phyloP scores from a whole-genome alignment of 2,113 vertebrate genomes.

The Odocoileus virginianus region DNA sequence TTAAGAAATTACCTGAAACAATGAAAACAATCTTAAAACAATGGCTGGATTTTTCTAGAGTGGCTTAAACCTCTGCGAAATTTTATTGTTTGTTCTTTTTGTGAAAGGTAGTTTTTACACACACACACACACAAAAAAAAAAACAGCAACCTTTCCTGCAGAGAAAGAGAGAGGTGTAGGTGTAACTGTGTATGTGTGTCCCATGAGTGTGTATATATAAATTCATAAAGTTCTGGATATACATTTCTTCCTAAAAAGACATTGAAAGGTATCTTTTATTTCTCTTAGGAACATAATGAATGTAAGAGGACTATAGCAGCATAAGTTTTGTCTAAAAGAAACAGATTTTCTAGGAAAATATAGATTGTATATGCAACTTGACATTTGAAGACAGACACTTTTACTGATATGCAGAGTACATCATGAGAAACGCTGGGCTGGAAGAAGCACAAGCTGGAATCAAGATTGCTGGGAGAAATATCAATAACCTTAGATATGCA shows the following conservation, averaged over 20 bases:
- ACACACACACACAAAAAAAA: neutral
- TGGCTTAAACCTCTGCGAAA: neutral
- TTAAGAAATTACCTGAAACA: neutral
- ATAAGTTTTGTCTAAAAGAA: constrained; percentile 46
- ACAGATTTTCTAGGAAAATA: constrained; percentile 40
- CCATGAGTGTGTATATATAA: neutral
- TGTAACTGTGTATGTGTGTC: neutral
- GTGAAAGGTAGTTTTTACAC: neutral
- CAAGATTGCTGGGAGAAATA: neutral
- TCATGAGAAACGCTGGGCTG: neutral
- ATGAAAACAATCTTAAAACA: neutral
- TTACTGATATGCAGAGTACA: neutral
- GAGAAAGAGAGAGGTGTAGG: neutral
- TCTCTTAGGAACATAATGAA: neutral
- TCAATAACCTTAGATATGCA: too few species aligned
- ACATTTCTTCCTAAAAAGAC: constrained; percentile 10
- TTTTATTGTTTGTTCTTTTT: neutral
- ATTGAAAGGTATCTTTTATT: neutral
- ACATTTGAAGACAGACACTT: constrained; percentile 57
- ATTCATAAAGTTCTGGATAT: neutral
- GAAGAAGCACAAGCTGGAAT: neutral
- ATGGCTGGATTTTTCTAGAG: neutral
- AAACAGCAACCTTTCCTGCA: neutral
- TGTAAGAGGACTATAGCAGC: neutral
- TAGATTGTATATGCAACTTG: constrained; percentile 21